Evolutionary conservation across 2,797 vertebrate genomes (phyloP), one percentile per base, ranked within the genome.

Genomic region (Pantherophis alleghaniensis): DNA sequence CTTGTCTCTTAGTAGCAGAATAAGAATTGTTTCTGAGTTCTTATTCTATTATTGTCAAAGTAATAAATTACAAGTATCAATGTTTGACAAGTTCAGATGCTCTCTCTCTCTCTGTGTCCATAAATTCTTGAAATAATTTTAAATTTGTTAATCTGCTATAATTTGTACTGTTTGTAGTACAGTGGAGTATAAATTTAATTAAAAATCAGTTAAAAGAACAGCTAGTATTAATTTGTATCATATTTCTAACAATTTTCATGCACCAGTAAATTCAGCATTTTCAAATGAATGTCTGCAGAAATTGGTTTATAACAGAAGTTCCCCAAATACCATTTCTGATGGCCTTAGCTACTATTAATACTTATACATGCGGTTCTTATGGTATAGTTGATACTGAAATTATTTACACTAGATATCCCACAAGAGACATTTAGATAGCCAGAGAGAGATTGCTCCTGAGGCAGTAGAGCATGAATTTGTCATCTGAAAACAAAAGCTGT

Each of bases 391-490:
- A 10, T 93, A 37, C 60, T 87, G 37, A 87, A 90, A 90, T 56
- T 87, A 86, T 69, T 87, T 87, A 61, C 61, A 66, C 57, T 59
- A n/a, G 87, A 61, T 37, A 26, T 57, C 59, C 51, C 90, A n/a
- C 69, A 88, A 91, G 88, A 87, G 90, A 86, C 69, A 86, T 56
- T 91, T 60, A 42, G 86, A 83, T 63, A 47, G 90, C 66, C 61
- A 89, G 66, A 83, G n/a, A 89, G 66, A 83, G n/a, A 61, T 88
- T 88, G n/a, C 57, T 88, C 42, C 83, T 89, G 57, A 51, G 22
- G 90, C 90, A 88, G 61, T 87, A 91, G 79, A 91, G 86, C 32
- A 91, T 91, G 94, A 89, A 61, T 94, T 96, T 97, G 95, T 93
- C 88, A 94, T 55, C 86, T 79, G 90, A 1, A 61, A 95, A 86